phyloP scores from a whole-genome alignment of 1,140 invertebrate genomes.

The Heliothis subflexa region DNA sequence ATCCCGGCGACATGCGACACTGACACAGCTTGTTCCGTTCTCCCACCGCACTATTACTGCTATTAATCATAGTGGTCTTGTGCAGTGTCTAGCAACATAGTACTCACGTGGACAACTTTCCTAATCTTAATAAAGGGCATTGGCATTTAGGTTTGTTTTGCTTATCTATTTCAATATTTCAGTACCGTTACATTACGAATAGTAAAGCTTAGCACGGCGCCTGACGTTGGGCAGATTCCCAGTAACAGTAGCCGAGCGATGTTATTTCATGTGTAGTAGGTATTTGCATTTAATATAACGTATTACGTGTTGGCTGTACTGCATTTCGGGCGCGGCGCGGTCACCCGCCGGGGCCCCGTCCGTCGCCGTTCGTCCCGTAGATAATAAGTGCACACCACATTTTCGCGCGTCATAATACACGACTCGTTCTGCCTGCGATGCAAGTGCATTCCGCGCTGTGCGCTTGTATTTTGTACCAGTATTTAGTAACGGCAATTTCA shows the following conservation, averaged over 20 bases:
- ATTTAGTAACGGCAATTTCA: constrained; percentile 45
- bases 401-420: constrained; percentile 66
- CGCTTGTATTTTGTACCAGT: constrained; percentile 41
- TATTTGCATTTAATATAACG: constrained; percentile 55
- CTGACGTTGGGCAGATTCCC: not conserved
- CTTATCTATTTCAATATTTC: constrained; percentile 49
- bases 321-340: constrained; percentile 69
- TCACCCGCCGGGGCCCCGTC: constrained; percentile 76
- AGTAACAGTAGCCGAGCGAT: constrained; percentile 45
- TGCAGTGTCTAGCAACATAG: not conserved
- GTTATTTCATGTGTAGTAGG: constrained; percentile 42
- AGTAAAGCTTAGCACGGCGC: not conserved
- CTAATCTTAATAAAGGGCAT: constrained; percentile 59
- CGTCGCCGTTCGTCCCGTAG: constrained; percentile 67
- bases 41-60: constrained; percentile 11
- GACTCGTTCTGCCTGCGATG: constrained; percentile 59
- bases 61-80: constrained; percentile 30
- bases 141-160: constrained; percentile 52
- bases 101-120: constrained; percentile 43
- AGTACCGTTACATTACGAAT: constrained; percentile 25
- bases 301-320: constrained; percentile 55
- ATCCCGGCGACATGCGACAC: not conserved
- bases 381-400: constrained; percentile 78
- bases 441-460: constrained; percentile 64
- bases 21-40: constrained; percentile 3